Evolutionary conservation across 1,140 invertebrate genomes (phyloP), one percentile per base, ranked within the genome.

Genomic region (Anthonomus grandis): DNA sequence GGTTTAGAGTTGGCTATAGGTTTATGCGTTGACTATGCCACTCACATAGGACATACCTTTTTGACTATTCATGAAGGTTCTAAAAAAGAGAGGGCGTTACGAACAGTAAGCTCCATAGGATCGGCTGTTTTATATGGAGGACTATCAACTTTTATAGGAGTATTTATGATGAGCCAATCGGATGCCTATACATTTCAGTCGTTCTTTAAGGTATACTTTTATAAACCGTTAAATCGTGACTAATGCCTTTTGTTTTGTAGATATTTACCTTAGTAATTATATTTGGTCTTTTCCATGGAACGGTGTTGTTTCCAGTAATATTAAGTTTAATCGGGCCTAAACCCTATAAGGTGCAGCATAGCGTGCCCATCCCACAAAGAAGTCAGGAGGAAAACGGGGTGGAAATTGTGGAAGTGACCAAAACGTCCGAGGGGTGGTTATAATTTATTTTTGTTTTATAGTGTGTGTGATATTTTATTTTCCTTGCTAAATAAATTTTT

Each of bases 21-120:
- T 25, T 77, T 95, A 24, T 91, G 90, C 65, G 89, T 94, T 1
- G 91, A 95, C 76, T 91, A 93, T 61, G 89, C 90, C 0, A 89
- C 90, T 4, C 91, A 95, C 70, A 85, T 94, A 8, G 90, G 88
- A n/a, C 87, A 91, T 63, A 86, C 85, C 2, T 93, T 91, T 71
- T 78, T 91, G 55, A 80, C 73, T 4, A 72, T 71, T 41, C 58
- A 58, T 37, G 74, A 73, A 45, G 82, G 82, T 17, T 74, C 79
- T 57, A 79, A 83, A 42, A 69, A 77, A 12, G 79, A 84, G 19
- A 75, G 90, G 62, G 80, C 84, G 0, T 73, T 85, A 15, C 78
- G 81, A 39, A 87, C 91, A 0, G 78, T 95, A 1, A 81, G 79
- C 0, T 81, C 85, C 50, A 90, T 92, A 56, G 88, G 91, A 13